These are phyloP conservation scores for Crematogaster levior DNA, from an alignment of 2,888 invertebrate species.

Conservation along the genomic window DNA sequence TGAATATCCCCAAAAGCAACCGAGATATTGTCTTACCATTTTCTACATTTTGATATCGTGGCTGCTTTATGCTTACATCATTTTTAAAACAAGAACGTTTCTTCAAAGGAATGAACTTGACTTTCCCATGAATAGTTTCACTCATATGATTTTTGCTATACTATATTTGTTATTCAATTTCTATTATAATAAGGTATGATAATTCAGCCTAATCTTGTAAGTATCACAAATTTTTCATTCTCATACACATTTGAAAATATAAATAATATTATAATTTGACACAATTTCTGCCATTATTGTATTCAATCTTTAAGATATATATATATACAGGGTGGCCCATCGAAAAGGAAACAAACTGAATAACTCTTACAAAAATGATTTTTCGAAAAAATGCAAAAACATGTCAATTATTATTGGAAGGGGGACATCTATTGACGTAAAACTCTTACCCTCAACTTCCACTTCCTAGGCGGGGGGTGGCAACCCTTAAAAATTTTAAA, in stretches of 20 bases:
- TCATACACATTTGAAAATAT: background rate
- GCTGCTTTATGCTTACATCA: background rate
- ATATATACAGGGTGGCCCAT: no score
- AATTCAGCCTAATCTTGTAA: background rate
- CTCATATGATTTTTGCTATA: background rate
- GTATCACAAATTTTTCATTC: background rate
- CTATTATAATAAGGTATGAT: conserved; percentile 15
- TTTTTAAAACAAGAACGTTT: background rate
- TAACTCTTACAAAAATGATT: no score
- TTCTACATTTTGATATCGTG: background rate
- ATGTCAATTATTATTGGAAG: no score
- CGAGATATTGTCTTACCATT: background rate
- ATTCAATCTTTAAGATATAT: no score
- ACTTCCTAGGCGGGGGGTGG: no score
- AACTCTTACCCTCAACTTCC: no score
- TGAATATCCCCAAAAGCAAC: background rate
- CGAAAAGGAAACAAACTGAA: no score
- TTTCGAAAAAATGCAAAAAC: no score
- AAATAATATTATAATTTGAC: background rate
- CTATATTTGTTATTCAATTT: background rate
- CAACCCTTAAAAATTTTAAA: no score
- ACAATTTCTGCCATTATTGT: background rate
- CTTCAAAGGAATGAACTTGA: background rate
- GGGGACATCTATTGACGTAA: no score
- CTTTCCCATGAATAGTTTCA: background rate